Evolutionary conservation across 2,113 vertebrate species (phyloP), one percentile per base, ranked within the genome.

Genomic region (Verasper variegatus): DNA sequence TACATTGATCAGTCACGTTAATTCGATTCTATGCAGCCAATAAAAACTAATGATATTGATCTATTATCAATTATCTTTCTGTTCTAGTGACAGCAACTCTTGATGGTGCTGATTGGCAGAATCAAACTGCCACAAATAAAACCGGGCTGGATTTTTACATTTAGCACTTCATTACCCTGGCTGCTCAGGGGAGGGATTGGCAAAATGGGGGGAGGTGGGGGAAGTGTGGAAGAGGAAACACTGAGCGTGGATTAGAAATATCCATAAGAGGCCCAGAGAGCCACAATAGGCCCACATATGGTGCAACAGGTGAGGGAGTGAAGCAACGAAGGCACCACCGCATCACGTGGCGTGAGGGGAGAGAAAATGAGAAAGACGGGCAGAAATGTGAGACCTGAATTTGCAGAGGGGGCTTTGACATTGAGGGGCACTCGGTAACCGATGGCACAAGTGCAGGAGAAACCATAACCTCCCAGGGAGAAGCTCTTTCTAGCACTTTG

Each of bases 91-190:
- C 42, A 61, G 64, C 14, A 74, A 74, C 65, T 47, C 62, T 54
- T 65, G 27, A 73, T 47, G 31, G 4, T 10, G 42, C 6, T 6
- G 7, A 31, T 31, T 62, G 40, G n/a, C 71, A 59, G 40, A 77
- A 74, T 57, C 61, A 78, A 76, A 56, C 14, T 20, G 42, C 37
- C 82, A 65, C 80, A 77, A 84, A 86, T 85, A 80, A 86, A 72
- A 65, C 57, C 0, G 0, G 49, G 64, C 23, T 27, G 14, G 59
- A 23, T 35, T 42, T 71, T 76, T 54, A 51, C 85, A 80, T 68
- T 72, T 54, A 56, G 45, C 63, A 88, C 84, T 86, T 87, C 55
- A 84, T 90, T 78, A 86, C 37, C 1, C 31, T 31, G 31, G 31
- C 6, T 31, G 31, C 31, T 35, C 15, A 17, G 45, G 18, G 56